Evolutionary conservation across 1,140 invertebrate species (phyloP), one percentile per base, ranked within the genome.

Genomic region (Oncopodura yosiiana): DNA sequence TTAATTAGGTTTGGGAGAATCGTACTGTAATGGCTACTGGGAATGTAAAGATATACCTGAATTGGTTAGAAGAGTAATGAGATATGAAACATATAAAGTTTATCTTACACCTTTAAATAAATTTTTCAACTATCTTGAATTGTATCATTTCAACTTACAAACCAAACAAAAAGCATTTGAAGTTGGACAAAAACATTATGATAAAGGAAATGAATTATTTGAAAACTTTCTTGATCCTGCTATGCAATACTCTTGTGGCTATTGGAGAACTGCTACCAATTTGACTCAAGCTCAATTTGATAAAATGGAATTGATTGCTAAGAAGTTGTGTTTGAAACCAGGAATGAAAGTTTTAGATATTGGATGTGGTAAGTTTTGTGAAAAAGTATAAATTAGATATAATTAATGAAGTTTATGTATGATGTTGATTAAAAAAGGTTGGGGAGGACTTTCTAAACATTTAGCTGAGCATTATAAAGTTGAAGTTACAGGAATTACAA

Each of bases 291-390:
- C 67, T 18, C 67, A 69, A 58, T 46, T 56, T 16, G 48, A 38
- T 8, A 69, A 68, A 49, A 60, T 65, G 49, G 68, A 68, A 38
- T 11, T 57, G 19, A 43, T 68, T n/a, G 56, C 64, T 21, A 57
- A 66, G 12, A 64, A 56, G 37, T 38, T 68, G 3, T 56, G 60
- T 16, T 19, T 68, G 8, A 64, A 65, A 45, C 49, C 65, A 1
- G 58, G 54, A 5, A 41, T 41, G 38, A 8, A 21, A 11, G 43
- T 45, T 19, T 21, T 45, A 8, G 43, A 45, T 19, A 44, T 46
- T 46, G 32, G 46, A 3, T 49, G 46, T 24, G 44, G 44, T 16
- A 23, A 23, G 44, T 12, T 1, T 36, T 52, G 12, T 43, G 49
- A 14, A 43, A 51, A 23, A 44, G 6, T 39, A 9, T 49, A n/a